A percentile compares a stretch with the other conserved stretches of the same genome.
These are phyloP conservation scores for Lepilemur septentrionalis DNA, from an alignment of 2,797 vertebrate species.

Conservation along the genomic window DNA sequence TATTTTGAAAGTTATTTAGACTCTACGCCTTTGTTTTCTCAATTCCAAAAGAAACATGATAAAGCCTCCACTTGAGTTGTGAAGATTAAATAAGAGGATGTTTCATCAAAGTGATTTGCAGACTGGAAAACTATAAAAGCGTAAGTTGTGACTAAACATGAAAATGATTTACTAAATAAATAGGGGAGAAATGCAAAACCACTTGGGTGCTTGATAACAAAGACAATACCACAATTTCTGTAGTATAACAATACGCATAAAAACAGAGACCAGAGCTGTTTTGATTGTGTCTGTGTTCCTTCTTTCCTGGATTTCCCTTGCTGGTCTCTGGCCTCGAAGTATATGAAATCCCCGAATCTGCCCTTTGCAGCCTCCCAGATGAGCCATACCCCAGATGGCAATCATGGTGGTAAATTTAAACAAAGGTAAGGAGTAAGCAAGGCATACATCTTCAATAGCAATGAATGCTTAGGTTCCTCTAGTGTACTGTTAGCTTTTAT, in stretches of 20 bases:
- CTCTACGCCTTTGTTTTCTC: conserved; percentile 10
- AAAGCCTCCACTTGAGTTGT: background rate
- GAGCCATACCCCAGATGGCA: background rate
- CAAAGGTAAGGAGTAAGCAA: background rate
- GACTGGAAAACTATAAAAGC: background rate
- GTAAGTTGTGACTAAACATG: background rate
- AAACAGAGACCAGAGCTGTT: background rate
- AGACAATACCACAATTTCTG: background rate
- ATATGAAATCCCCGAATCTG: background rate
- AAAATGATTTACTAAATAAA: conserved; percentile 33
- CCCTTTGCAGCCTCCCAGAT: background rate
- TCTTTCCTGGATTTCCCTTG: background rate
- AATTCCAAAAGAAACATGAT: background rate
- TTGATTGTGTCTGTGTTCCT: background rate
- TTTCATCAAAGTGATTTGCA: conserved; percentile 4
- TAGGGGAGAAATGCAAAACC: background rate
- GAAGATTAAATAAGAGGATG: background rate
- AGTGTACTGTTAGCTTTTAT: background rate
- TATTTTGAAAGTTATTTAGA: conserved; percentile 11
- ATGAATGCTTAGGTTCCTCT: background rate
- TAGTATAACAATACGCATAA: background rate
- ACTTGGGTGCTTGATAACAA: background rate
- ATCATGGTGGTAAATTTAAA: background rate
- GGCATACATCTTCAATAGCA: background rate
- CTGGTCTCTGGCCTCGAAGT: conserved; percentile 22